Base-by-base conservation (phyloP, 2,113 vertebrate genomes). In the Leucoraja erinaceus region DNA sequence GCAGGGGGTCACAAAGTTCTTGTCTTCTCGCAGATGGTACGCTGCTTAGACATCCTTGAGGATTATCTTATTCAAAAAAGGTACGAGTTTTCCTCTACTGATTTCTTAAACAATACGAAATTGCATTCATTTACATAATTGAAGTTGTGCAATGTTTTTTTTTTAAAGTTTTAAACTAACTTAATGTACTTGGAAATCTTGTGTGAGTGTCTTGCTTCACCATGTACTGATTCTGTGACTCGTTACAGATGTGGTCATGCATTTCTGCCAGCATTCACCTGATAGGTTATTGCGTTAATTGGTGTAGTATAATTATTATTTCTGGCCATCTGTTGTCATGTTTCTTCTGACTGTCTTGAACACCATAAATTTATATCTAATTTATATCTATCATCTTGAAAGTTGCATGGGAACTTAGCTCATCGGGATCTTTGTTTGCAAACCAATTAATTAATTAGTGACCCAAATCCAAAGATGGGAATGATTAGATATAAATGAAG, bases 21-120 rank as follows among this genome's bases (percentile, higher is more conserved):
- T 93, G 99, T 99, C 94, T 99, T 99, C 96, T 99, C 98, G 94
- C 99, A 99, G 93, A 99, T 99, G 99, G 99, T 99, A 77, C 98
- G 99, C 94, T 99, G 99, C 94, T 96, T 99, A 93, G 98, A 99
- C 96, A 99, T 99, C 94, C 96, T 99, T 94, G 99, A 99, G 96
- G 98, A 99, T 96, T 99, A 99, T 95, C 98, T 99, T 94, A 98
- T 99, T 94, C 99, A 99, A 96, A 99, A 98, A 96, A 97, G 99
- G 99, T 99, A 95, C 93, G 61, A 54, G 28, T 56, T 93, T 28
- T 33, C 14, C 14, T 63, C 28, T 61, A 20, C 54, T 31, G 59
- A 33, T 63, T n/a, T 93, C 59, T 63, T 31, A 63, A 56, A 61
- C 38, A 33, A n/a, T 86, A 31, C 31, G 28, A 86, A 88, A 31